Evolutionary conservation across 2,888 invertebrate species (phyloP), one percentile per base, ranked within the genome.

Genomic region (Diloba caeruleocephala): DNA sequence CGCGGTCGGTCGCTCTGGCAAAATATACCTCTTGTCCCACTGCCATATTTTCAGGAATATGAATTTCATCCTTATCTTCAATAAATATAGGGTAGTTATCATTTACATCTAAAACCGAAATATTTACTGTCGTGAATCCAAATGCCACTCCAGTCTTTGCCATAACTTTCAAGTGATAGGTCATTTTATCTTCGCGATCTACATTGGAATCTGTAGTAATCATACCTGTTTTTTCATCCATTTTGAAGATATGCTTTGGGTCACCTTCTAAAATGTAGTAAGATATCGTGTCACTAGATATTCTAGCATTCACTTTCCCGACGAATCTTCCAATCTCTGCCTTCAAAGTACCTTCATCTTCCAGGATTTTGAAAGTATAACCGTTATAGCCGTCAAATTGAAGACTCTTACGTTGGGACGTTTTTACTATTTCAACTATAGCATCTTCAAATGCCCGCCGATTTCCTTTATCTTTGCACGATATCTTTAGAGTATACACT

Each of bases 11-110:
- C 0, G 98, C 99, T 76, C 97, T 94, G 0, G 98, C 97, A 68
- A 98, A 94, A 87, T 97, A 98, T 23, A 99, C 96, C 89, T 98
- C 98, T 87, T 98, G 98, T 0, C 98, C 98, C 25, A 98, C 97
- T 13, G 99, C 98, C 71, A 97, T 96, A 84, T 98, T 98, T 92
- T 98, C 98, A 10, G 96, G 95, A 51, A 99, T 94, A 58, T 94
- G 94, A 34, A 98, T 96, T 84, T 97, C 96, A 79, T 97, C 97
- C 76, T 95, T 96, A 62, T 96, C 97, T 76, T 96, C 95, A 14
- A 96, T 94, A 85, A 98, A 98, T 59, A 95, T 93, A 2, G 99
- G 99, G 48, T 96, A 95, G 84, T 98, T 98, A 86, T 99, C 99
- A 87, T 99, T 99, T 3, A 98, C 94, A 89, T 99, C 99, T 29